A percentile compares a stretch with the other conserved stretches of the same genome.
These are phyloP conservation scores for Sweltsa coloradensis DNA, from an alignment of 1,140 invertebrate species.

Conservation along the genomic window DNA sequence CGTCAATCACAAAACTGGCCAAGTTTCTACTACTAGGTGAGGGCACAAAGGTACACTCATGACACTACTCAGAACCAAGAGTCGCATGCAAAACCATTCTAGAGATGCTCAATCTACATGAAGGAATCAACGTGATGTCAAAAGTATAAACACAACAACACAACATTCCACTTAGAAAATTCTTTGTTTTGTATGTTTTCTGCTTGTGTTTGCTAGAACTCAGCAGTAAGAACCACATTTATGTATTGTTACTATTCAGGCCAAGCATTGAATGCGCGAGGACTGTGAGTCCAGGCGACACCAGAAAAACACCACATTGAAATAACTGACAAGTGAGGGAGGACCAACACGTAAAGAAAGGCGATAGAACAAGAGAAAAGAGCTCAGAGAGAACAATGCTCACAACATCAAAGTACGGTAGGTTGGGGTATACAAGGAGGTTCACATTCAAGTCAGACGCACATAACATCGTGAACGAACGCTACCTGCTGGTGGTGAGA, in stretches of 20 bases:
- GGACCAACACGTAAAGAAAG: background rate
- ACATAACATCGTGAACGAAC: background rate
- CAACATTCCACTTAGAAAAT: constrained; percentile 26
- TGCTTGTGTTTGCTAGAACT: too few species aligned
- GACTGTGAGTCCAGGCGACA: background rate
- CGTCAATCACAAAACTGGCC: too few species aligned
- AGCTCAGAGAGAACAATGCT: background rate
- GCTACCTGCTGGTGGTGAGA: background rate
- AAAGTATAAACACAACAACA: too few species aligned
- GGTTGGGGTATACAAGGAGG: background rate
- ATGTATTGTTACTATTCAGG: constrained; percentile 1
- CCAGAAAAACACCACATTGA: background rate
- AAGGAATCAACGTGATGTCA: too few species aligned
- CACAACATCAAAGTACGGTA: background rate
- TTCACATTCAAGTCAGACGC: background rate
- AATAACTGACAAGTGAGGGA: background rate
- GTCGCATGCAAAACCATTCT: too few species aligned
- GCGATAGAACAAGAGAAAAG: background rate
- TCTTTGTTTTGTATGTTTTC: constrained; percentile 28
- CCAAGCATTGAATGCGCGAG: background rate
- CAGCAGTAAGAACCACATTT: too few species aligned
- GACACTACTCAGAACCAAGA: too few species aligned
- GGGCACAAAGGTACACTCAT: too few species aligned
- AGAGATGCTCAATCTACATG: too few species aligned
- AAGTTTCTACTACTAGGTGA: too few species aligned